These are phyloP conservation scores for Branchellion lobata DNA, from an alignment of 2,888 invertebrate genomes.

Conservation along the genomic window DNA sequence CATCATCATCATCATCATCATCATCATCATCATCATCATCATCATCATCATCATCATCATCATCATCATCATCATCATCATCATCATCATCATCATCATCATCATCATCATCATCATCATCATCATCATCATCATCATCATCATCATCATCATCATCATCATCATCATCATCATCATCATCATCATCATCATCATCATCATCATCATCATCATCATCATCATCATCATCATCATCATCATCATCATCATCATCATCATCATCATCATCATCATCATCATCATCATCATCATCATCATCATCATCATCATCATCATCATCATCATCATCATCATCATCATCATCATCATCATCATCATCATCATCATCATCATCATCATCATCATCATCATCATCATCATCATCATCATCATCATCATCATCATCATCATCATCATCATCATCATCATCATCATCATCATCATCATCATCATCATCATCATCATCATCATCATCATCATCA, in stretches of 20 bases:
- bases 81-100: slow-evolving; percentile 39
- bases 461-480: slow-evolving; percentile 39
- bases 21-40: slow-evolving; percentile 44
- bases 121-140: slow-evolving; percentile 42
- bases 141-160: slow-evolving; percentile 38
- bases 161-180: slow-evolving; percentile 44
- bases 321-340: slow-evolving; percentile 39
- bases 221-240: slow-evolving; percentile 39
- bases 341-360: slow-evolving; percentile 41
- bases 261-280: slow-evolving; percentile 44
- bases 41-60: slow-evolving; percentile 37
- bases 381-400: slow-evolving; percentile 38
- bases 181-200: slow-evolving; percentile 37
- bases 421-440: slow-evolving; percentile 37
- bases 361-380: slow-evolving; percentile 42
- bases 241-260: slow-evolving; percentile 39
- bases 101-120: slow-evolving; percentile 41
- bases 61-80: slow-evolving; percentile 43
- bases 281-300: slow-evolving; percentile 37
- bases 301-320: slow-evolving; percentile 43
- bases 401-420: slow-evolving; percentile 44
- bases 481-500: slow-evolving; percentile 39
- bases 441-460: slow-evolving; percentile 42
- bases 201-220: slow-evolving; percentile 42
- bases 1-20: slow-evolving; percentile 39